Evolutionary conservation across 2,888 invertebrate species (phyloP).

Genomic region (Brachynemurus nebulosus): DNA sequence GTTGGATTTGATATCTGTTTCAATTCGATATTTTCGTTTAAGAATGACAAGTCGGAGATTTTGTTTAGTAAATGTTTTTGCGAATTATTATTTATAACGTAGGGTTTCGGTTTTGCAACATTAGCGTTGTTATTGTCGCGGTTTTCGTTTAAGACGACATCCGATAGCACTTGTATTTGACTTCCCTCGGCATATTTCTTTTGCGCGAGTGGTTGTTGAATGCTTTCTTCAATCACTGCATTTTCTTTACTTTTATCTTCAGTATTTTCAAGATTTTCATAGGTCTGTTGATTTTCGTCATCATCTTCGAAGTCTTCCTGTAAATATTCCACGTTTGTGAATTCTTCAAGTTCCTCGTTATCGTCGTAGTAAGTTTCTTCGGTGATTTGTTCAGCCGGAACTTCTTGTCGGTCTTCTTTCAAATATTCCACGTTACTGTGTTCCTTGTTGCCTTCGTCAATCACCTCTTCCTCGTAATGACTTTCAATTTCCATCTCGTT

Average conservation of each 20-base stretch:
- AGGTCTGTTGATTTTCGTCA: neutral
- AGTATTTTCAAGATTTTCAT: neutral
- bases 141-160: neutral
- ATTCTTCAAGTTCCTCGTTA: neutral
- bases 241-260: neutral
- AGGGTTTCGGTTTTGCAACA: neutral
- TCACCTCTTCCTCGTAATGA: neutral
- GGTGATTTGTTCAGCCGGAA: neutral
- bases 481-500: neutral
- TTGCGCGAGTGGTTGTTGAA: neutral
- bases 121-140: neutral
- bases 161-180: neutral
- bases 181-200: neutral
- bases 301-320: conserved; percentile 1
- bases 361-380: neutral
- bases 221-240: neutral
- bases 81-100: neutral
- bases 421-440: conserved; percentile 1
- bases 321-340: conserved; percentile 3
- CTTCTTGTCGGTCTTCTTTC: neutral
- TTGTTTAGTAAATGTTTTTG: neutral
- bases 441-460: neutral
- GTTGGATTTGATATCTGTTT: neutral
- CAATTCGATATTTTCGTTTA: conserved; percentile 1
- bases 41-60: neutral